These are phyloP conservation scores for Aspidoscelis tigris DNA, from an alignment of 2,113 vertebrate genomes.

Conservation along the genomic window DNA sequence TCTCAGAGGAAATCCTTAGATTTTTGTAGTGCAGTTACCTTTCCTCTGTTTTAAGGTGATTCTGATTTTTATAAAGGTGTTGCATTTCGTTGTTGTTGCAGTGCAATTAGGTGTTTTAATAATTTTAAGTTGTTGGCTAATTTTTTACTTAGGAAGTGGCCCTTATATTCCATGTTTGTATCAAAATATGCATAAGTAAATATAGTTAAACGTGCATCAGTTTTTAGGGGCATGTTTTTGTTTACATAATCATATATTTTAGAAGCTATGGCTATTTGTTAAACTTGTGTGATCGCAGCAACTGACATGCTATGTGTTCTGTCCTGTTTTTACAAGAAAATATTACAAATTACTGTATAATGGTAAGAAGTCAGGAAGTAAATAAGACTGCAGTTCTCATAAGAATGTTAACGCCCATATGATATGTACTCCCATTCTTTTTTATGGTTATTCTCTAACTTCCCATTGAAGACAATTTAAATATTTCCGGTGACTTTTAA, in stretches of 20 bases:
- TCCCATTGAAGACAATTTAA: conserved; percentile 71
- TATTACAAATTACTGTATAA: conserved; percentile 51
- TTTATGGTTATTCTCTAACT: conserved; percentile 62
- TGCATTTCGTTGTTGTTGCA: background rate
- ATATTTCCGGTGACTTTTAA: conserved; percentile 68
- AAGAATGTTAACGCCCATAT: conserved; percentile 60
- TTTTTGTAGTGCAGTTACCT: background rate
- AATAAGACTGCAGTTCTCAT: conserved; percentile 65
- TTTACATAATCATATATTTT: background rate
- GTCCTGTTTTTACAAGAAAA: conserved; percentile 70
- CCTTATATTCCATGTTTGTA: background rate
- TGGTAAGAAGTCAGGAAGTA: conserved; percentile 11
- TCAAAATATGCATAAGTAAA: background rate
- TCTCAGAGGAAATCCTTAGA: too few relatives aligned
- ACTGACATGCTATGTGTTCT: conserved; percentile 61
- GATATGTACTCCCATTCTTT: conserved; percentile 62
- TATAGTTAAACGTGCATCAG: background rate
- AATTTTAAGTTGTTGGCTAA: background rate
- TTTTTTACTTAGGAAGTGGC: background rate
- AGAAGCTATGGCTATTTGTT: conserved; percentile 55
- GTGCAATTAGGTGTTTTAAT: background rate
- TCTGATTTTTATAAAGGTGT: background rate
- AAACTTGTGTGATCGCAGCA: conserved; percentile 63
- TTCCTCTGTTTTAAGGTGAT: background rate
- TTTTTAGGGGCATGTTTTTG: background rate